Evolutionary conservation across 2,797 vertebrate species (phyloP).

Genomic region (Allobates femoralis): DNA sequence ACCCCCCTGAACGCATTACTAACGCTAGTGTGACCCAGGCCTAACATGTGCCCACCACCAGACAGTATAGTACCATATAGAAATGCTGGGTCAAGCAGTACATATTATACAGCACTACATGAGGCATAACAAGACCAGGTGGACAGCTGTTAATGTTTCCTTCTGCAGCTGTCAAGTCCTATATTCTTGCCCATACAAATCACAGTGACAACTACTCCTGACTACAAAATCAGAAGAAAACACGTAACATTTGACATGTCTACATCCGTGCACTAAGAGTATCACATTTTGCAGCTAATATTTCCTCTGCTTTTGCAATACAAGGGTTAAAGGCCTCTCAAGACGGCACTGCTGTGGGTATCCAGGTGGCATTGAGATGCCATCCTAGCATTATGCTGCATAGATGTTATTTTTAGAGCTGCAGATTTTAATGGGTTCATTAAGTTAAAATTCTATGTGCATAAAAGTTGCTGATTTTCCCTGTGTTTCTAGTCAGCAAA

Average conservation of each 20-base stretch:
- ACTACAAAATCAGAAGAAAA: neutral
- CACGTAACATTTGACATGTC: neutral
- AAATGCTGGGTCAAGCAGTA: neutral
- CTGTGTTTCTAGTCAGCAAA: slow-evolving; percentile 17
- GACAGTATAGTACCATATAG: neutral
- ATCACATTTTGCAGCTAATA: neutral
- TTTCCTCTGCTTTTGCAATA: neutral
- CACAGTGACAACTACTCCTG: too few relatives aligned
- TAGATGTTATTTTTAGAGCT: slow-evolving; percentile 42
- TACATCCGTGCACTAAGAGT: neutral
- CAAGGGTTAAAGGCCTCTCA: slow-evolving; percentile 31
- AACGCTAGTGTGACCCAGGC: too few relatives aligned
- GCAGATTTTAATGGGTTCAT: slow-evolving; percentile 31
- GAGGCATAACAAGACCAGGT: too few relatives aligned
- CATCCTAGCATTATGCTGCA: slow-evolving; percentile 35
- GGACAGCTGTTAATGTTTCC: too few relatives aligned
- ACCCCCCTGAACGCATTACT: too few relatives aligned
- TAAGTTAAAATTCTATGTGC: slow-evolving; percentile 36
- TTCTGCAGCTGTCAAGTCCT: too few relatives aligned
- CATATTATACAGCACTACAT: too few relatives aligned
- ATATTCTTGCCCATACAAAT: too few relatives aligned
- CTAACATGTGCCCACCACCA: neutral
- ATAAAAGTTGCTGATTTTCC: slow-evolving; percentile 32
- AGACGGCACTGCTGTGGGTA: slow-evolving; percentile 35
- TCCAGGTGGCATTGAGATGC: slow-evolving; percentile 48